phyloP scores from a whole-genome alignment of 2,113 vertebrate species.

The Danio rerio region GRCz12tu NC_133191.1:59724501-59725000 shows the following conservation, averaged over 20 bases:
- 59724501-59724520: neutral
- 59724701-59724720: no score
- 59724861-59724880: neutral
- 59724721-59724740: no score
- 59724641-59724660: neutral
- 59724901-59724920: constrained; percentile 67
- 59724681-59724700: no score
- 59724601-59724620: neutral
- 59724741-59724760: no score
- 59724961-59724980: constrained; percentile 73
- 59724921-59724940: constrained; percentile 69
- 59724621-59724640: neutral
- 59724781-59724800: no score
- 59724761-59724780: no score
- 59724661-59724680: neutral
- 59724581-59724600: constrained; percentile 23
- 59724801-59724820: no score
- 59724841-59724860: neutral
- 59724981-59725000: constrained; percentile 76
- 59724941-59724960: constrained; percentile 74
- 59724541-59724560: neutral
- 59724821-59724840: neutral
- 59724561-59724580: constrained; percentile 11
- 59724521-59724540: no score
- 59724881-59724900: constrained; percentile 64